These are phyloP conservation scores for Acronicta psi DNA, from an alignment of 2,888 invertebrate species.

Conservation along the genomic window DNA sequence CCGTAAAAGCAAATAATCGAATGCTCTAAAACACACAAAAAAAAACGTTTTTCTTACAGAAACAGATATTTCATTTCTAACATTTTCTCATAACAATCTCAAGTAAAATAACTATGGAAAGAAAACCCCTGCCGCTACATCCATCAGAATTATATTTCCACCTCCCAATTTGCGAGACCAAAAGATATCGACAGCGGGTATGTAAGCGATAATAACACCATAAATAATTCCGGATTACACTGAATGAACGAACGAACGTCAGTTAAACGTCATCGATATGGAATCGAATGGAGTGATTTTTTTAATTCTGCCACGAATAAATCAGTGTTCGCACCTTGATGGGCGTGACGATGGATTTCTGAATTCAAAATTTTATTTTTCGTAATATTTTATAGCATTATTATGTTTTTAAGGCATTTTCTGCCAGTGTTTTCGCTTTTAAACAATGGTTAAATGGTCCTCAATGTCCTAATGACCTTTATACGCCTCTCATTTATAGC, in stretches of 20 bases:
- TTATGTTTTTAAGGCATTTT: conserved; percentile 22
- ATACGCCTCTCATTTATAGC: conserved; percentile 21
- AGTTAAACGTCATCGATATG: conserved; percentile 36
- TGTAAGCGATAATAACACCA: conserved; percentile 50
- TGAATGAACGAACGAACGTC: conserved; percentile 34
- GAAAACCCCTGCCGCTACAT: conserved; percentile 21
- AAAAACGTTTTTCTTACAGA: not conserved
- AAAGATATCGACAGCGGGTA: conserved; percentile 33
- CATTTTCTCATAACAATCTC: conserved; percentile 6
- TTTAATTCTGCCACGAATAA: conserved; percentile 52
- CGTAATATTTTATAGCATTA: conserved; percentile 46
- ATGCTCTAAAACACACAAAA: not conserved
- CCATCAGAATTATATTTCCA: conserved; percentile 36
- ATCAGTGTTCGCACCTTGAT: conserved; percentile 48
- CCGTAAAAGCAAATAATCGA: not conserved
- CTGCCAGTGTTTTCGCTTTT: conserved; percentile 27
- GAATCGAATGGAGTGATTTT: conserved; percentile 46
- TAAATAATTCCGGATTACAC: conserved; percentile 49
- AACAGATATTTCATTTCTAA: not conserved
- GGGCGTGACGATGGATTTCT: conserved; percentile 45
- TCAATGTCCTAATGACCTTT: conserved; percentile 10
- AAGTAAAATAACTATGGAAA: conserved; percentile 8
- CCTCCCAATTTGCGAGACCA: conserved; percentile 25
- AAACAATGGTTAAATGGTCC: conserved; percentile 23
- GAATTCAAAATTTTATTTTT: conserved; percentile 37